Percentiles rank a stretch among this genome's conserved stretches.
These are phyloP conservation scores for Ibidorhyncha struthersii DNA, from an alignment of 2,113 vertebrate species.

Conservation along the genomic window DNA sequence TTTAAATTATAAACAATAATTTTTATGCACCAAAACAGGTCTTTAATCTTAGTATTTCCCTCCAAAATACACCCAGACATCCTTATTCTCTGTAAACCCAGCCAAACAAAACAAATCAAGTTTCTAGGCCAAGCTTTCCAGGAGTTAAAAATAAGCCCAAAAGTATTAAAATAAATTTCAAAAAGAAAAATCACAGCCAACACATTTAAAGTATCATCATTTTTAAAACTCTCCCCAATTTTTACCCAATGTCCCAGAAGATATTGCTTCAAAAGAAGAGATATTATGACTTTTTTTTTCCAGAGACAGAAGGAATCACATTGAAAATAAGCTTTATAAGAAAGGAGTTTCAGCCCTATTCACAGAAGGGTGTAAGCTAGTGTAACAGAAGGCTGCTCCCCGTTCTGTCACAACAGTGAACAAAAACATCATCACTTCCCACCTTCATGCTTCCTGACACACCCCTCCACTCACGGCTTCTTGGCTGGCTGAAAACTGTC, in stretches of 20 bases:
- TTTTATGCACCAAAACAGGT: not conserved
- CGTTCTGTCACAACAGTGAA: not conserved
- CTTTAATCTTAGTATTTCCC: not conserved
- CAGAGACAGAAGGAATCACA: not conserved
- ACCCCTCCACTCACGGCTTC: accelerated
- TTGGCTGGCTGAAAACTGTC: not conserved
- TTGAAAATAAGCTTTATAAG: not conserved
- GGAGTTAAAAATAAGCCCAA: conserved; percentile 2
- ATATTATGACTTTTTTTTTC: not conserved
- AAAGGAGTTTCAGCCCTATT: not conserved
- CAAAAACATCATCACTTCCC: not conserved
- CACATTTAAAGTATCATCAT: not conserved
- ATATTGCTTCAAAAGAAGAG: not conserved
- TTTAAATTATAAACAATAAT: conserved; percentile 21
- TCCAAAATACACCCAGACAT: conserved; percentile 32
- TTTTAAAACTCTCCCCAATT: not conserved
- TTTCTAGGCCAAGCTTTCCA: not conserved
- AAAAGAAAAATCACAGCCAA: not conserved
- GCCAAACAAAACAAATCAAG: conserved; percentile 45
- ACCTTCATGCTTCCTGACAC: accelerated
- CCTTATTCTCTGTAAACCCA: not conserved
- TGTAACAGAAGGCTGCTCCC: not conserved
- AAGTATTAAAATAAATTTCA: not conserved
- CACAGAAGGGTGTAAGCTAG: not conserved
- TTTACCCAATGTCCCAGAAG: not conserved